Evolutionary conservation across 2,888 invertebrate genomes (phyloP).

Genomic region (Ceraclea dissimilis): DNA sequence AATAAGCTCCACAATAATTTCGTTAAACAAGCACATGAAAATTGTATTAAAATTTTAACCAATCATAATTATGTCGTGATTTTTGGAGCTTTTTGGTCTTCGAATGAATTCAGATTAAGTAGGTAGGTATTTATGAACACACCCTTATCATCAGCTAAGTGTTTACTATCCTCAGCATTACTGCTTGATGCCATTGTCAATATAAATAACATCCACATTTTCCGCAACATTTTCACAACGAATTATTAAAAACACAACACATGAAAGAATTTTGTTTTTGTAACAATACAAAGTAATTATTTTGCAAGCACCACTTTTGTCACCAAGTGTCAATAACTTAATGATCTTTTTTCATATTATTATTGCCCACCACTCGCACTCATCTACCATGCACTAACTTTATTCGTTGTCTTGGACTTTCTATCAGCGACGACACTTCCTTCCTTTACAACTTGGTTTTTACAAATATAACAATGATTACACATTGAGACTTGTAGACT

Average conservation of each 20-base stretch:
- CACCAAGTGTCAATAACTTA: neutral
- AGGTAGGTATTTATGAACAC: too few species aligned
- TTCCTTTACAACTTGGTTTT: slow-evolving; percentile 10
- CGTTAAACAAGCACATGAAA: too few species aligned
- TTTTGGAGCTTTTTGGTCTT: too few species aligned
- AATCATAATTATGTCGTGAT: too few species aligned
- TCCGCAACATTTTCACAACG: slow-evolving; percentile 19
- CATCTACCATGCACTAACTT: too few species aligned
- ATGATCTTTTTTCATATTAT: neutral
- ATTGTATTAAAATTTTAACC: too few species aligned
- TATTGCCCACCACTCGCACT: too few species aligned
- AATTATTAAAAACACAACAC: neutral
- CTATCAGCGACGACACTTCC: slow-evolving; percentile 19
- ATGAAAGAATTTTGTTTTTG: too few species aligned
- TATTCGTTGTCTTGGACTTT: slow-evolving; percentile 12
- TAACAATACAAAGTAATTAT: neutral
- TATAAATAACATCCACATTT: slow-evolving; percentile 25
- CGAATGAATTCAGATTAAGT: too few species aligned
- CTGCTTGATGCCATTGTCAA: slow-evolving; percentile 21
- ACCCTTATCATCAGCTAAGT: slow-evolving; percentile 21
- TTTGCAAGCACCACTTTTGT: neutral
- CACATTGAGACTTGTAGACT: slow-evolving; percentile 8
- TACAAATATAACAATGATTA: slow-evolving; percentile 7
- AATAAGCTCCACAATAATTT: too few species aligned
- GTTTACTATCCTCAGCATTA: slow-evolving; percentile 17